A percentile compares a stretch with the other conserved stretches of the same genome.
phyloP scores from a whole-genome alignment of 2,113 vertebrate species.

The Plotosus lineatus region DNA sequence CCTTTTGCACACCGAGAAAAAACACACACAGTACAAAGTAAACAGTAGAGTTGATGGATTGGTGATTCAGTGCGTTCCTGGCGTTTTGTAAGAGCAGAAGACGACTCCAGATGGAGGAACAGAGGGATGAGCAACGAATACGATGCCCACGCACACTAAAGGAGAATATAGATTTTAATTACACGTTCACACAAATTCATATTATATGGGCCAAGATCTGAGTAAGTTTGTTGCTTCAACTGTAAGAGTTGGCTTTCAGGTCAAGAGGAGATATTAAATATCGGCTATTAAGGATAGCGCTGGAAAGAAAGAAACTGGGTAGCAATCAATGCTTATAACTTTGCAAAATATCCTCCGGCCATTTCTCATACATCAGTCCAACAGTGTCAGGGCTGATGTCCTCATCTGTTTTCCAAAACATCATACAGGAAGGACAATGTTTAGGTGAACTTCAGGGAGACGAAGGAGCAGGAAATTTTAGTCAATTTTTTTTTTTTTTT shows the following conservation, averaged over 20 bases:
- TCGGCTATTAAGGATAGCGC: neutral
- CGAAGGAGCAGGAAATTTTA: neutral
- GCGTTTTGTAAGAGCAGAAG: neutral
- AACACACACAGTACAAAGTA: slow-evolving; percentile 6
- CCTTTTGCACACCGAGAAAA: too few species aligned
- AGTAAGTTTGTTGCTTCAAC: neutral
- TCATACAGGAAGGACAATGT: slow-evolving; percentile 72
- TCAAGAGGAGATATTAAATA: neutral
- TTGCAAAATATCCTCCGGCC: slow-evolving; percentile 31
- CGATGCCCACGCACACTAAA: neutral
- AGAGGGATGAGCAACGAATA: neutral
- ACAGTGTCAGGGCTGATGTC: slow-evolving; percentile 89
- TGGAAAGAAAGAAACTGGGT: slow-evolving; percentile 25
- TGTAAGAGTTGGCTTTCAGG: neutral
- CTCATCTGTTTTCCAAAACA: slow-evolving; percentile 91
- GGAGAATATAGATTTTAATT: neutral
- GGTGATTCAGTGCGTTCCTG: slow-evolving; percentile 32
- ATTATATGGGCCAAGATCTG: neutral
- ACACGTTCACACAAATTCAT: neutral
- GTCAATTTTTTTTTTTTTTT: too few species aligned
- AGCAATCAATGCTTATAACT: slow-evolving; percentile 11
- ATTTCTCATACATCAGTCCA: slow-evolving; percentile 76
- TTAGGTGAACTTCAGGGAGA: neutral
- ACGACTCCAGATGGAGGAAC: slow-evolving; percentile 23
- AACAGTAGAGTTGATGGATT: neutral